Base-by-base conservation (phyloP, 2,797 vertebrate genomes). In the Phaenicophaeus curvirostris region DNA sequence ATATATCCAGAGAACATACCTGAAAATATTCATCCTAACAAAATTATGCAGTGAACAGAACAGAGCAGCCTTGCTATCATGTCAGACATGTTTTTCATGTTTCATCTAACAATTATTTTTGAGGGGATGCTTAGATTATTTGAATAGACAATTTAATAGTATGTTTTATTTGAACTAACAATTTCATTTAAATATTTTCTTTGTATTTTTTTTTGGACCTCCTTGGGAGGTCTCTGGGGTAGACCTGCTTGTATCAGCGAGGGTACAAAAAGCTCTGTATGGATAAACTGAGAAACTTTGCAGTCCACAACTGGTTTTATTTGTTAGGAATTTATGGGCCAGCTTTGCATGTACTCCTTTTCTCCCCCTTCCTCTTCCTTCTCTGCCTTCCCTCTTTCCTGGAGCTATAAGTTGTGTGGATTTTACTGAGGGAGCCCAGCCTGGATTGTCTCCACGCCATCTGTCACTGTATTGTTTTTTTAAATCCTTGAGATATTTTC, bases 381-480 rank as follows among this genome's bases (percentile, higher is more conserved):
- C 27, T 71, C 54, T 92, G 81, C 71, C 54, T 90, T 20, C 25
- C 8, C 46, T 72, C 42, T 55, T 87, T 59, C 58, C 69, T 61
- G 66, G 74, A 90, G 79, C 85, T 89, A 73, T 81, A 86, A 92
- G 76, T 90, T 93, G 76, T 79, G 71, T 90, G 79, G 79, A 91
- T 95, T 96, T 94, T 86, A 82, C 61, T 27, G 82, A 93, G 77
- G 44, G 79, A 89, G 66, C 53, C 94, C 80, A 91, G 92, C 73
- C 80, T 94, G 95, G 89, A 91, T 93, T 90, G 82, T 92, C 85
- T 96, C 80, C 77, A 63, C 41, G 28, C 94, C 95, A 96, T 95
- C 95, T 96, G 95, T 97, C 89, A 93, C 91, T 92, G 62, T 93
- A 86, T 94, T 92, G 92, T 91, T 94, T 44, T 85, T 76, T 95